A percentile compares a stretch with the other conserved stretches of the same genome.
Conservation (phyloP, 2,797 vertebrate genomes). For the Acrossocheilus fasciatus region DNA sequence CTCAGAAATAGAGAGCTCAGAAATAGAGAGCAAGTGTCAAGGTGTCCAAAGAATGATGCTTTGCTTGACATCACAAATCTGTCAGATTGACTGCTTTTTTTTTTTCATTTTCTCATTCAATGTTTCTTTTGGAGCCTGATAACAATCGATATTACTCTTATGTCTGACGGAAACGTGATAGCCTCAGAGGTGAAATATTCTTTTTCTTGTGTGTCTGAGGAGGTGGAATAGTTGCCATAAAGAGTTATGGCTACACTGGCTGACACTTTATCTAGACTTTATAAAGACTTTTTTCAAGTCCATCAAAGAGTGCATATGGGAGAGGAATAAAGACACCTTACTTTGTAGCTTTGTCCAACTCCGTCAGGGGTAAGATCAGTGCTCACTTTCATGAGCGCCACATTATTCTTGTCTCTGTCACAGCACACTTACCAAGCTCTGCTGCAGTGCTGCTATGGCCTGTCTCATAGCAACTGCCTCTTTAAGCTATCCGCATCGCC, state of each 20-base stretch:
- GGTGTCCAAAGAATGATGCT: not conserved
- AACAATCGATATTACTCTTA: not conserved
- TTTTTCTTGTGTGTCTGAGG: not conserved
- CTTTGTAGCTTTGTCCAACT: constrained; percentile 3
- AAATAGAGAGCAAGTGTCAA: not conserved
- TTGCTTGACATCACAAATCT: not conserved
- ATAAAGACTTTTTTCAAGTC: not conserved
- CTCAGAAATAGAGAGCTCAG: not conserved
- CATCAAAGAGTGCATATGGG: not conserved
- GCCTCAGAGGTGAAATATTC: not conserved
- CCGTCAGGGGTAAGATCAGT: not conserved
- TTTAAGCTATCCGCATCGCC: not conserved
- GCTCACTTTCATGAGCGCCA: not conserved
- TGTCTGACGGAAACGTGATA: not conserved
- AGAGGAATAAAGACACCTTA: not conserved
- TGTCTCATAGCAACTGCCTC: constrained; percentile 45
- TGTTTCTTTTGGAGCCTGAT: too few relatives aligned
- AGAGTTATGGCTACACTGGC: not conserved
- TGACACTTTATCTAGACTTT: not conserved
- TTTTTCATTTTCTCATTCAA: not conserved
- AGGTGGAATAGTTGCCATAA: not conserved
- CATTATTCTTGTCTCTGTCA: constrained; percentile 1
- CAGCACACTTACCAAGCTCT: not conserved
- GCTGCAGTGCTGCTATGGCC: not conserved
- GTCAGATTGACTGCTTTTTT: not conserved